Evolutionary conservation across 2,113 vertebrate genomes (phyloP).

Genomic region (Sprattus sprattus): DNA sequence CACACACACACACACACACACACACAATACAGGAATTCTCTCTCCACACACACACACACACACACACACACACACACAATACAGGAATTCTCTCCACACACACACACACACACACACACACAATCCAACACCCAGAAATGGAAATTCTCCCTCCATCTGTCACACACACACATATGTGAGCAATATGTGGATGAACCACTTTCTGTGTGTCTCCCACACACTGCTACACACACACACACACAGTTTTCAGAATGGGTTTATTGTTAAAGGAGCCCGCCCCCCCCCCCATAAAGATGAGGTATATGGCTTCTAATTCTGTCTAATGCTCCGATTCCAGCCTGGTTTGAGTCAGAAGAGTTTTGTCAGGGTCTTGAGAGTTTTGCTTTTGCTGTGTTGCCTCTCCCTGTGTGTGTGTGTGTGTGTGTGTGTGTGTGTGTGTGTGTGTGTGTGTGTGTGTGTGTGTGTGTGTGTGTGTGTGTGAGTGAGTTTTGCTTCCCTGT

Average conservation of each 20-base stretch:
- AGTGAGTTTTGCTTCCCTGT: no score
- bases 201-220: not conserved
- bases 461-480: no score
- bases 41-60: no score
- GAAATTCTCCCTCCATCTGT: not conserved
- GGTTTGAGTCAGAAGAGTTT: not conserved
- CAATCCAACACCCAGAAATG: not conserved
- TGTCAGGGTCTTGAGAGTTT: not conserved
- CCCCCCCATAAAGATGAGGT: not conserved
- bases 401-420: no score
- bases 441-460: no score
- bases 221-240: not conserved
- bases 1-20: no score
- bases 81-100: not conserved
- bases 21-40: not conserved
- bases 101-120: not conserved
- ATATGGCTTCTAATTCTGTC: slow-evolving; percentile 1
- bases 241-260: not conserved
- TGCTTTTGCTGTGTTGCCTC: no score
- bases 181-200: not conserved
- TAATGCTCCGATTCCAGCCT: not conserved
- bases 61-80: not conserved
- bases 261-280: not conserved
- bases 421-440: no score
- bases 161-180: not conserved